Conservation (phyloP, 2,113 vertebrate species). For the Peucedramus taeniatus region DNA sequence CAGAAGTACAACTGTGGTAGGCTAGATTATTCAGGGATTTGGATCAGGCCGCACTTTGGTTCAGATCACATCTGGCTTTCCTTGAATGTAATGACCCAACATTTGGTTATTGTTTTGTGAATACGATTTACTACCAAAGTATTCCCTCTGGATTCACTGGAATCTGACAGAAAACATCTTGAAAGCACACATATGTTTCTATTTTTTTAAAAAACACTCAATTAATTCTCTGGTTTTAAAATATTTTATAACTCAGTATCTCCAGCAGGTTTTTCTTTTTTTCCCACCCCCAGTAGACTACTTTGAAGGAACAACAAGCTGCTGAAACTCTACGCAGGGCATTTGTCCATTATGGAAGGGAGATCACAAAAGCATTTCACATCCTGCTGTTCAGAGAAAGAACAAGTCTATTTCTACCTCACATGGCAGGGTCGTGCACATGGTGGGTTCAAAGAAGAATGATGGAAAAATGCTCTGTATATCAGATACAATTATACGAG, state of each 20-base stretch:
- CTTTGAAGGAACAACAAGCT: slow-evolving; percentile 2
- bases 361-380: slow-evolving; percentile 27
- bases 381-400: not conserved
- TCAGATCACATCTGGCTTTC: not conserved
- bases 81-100: not conserved
- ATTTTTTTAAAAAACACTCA: not conserved
- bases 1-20: not conserved
- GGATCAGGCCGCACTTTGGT: not conserved
- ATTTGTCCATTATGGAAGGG: not conserved
- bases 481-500: not conserved
- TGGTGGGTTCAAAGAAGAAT: slow-evolving; percentile 3
- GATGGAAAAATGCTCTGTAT: not conserved
- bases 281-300: not conserved
- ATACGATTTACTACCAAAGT: not conserved
- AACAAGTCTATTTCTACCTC: slow-evolving; percentile 8
- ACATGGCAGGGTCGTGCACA: not conserved
- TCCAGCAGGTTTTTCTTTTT: not conserved
- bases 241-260: not conserved
- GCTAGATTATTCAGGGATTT: not conserved
- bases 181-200: not conserved
- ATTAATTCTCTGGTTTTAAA: slow-evolving; percentile 17
- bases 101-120: not conserved
- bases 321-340: not conserved
- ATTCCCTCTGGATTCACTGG: not conserved
- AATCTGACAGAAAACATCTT: not conserved